Evolutionary conservation across 2,797 vertebrate species (phyloP).

Genomic region (Buphagus erythrorhynchus): DNA sequence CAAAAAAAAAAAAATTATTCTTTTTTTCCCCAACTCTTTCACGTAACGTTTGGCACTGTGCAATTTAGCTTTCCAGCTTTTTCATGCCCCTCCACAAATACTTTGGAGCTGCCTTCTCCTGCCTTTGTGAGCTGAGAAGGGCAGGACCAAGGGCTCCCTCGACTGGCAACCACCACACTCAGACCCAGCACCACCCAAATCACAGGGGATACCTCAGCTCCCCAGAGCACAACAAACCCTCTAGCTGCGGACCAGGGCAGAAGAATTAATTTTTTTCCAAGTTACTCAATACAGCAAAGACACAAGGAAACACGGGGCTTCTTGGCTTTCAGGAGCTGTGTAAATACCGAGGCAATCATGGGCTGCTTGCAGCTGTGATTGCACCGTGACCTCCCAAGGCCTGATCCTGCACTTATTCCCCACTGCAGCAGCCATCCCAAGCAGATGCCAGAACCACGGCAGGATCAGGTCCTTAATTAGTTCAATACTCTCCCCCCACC

Average conservation of each 20-base stretch:
- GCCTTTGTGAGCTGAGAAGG: not conserved
- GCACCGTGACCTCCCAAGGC: not conserved
- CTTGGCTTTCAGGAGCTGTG: not conserved
- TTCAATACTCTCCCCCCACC: not conserved
- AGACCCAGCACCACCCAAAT: rapidly evolving
- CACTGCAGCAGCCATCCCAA: not conserved
- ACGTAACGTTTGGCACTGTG: rapidly evolving
- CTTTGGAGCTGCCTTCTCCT: not conserved
- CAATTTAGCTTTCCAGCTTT: not conserved
- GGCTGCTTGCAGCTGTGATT: not conserved
- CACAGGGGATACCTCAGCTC: not conserved
- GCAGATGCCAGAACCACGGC: not conserved
- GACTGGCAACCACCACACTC: rapidly evolving
- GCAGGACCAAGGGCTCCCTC: not conserved
- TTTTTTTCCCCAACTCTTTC: not conserved
- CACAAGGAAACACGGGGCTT: not conserved
- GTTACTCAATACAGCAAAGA: not conserved
- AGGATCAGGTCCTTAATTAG: conserved; percentile 6
- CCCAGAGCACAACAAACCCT: not conserved
- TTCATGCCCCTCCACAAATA: not conserved
- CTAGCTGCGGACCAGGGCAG: not conserved
- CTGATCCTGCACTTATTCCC: not conserved
- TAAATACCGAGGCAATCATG: rapidly evolving
- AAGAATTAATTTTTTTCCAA: not conserved
- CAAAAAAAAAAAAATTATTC: not conserved